Conservation (phyloP, 1,140 invertebrate species). For the Drosophila watanabei region DNA sequence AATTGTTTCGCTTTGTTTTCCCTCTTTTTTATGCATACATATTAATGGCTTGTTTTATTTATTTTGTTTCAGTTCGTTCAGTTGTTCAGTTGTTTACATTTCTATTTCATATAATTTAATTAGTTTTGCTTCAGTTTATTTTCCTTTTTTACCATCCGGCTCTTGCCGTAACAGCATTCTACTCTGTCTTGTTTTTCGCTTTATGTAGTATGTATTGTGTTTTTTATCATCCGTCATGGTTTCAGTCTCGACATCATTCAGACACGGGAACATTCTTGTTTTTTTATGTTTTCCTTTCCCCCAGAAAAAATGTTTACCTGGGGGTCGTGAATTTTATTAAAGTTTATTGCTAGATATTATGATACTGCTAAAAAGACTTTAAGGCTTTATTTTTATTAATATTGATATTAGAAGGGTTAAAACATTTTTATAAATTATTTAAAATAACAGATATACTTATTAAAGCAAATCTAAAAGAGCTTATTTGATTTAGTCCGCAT, state of each 20-base stretch:
- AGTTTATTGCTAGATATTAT: not conserved
- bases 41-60: constrained; percentile 60
- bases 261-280: constrained; percentile 35
- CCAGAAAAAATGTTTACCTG: not conserved
- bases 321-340: not conserved
- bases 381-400: not conserved
- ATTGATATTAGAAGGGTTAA: too few species aligned
- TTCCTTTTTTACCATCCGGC: constrained; percentile 20
- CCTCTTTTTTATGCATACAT: constrained; percentile 61
- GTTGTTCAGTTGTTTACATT: constrained; percentile 75
- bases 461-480: too few species aligned
- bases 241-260: constrained; percentile 7
- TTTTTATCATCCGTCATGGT: constrained; percentile 23
- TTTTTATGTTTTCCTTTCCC: constrained; percentile 16
- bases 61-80: constrained; percentile 44
- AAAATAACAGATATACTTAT: too few species aligned
- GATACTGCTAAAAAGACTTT: not conserved
- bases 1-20: constrained; percentile 55
- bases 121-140: constrained; percentile 75
- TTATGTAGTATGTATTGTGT: not conserved
- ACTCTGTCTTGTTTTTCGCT: not conserved
- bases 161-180: constrained; percentile 5
- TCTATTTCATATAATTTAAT: constrained; percentile 77
- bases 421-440: too few species aligned
- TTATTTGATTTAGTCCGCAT: too few species aligned